Base-by-base conservation (phyloP, 2,113 vertebrate species). In the Glaucomys volans region DNA sequence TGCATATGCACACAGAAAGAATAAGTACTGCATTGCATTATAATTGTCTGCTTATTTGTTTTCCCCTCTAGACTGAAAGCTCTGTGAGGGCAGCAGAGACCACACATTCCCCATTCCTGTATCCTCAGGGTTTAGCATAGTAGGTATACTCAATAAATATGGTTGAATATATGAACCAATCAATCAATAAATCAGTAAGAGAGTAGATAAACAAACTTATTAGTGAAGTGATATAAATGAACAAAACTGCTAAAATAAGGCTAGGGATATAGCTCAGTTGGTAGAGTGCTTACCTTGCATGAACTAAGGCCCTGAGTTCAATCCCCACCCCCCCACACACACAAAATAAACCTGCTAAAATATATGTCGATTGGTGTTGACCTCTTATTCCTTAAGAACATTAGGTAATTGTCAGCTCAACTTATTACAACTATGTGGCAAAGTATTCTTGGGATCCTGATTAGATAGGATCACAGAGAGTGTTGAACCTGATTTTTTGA, bases 361-460 rank as follows among this genome's bases (percentile, higher is more conserved):
- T 14, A 67, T 74, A 59, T 2, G 7, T 91, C 18, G 20, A 59
- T 71, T 84, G 16, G 0, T 75, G 24, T 59, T 82, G 28, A 59
- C 57, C 17, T 97, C 82, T 92, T 87, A 75, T 82, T 90, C 35
- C 42, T 92, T 69, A 94, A 87, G 72, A 90, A 76, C 42, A 71
- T 87, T 20, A 74, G 42, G 40, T 76, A 93, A 94, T 77, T 80
- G 1, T 96, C 94, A 80, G 30, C 12, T 92, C 72, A 10, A 81
- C 22, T 96, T 94, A 72, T 54, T 89, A 83, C 18, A 94, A 87
- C 87, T 75, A 59, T 71, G 64, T 74, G 47, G 30, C 90, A 30
- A 94, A 74, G 10, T 80, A 76, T 12, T 72, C 50, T 94, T 42
- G 74, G 69, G 57, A 69, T 77, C 62, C n/a, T 50, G 11, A 74